Percentiles rank a stretch among this genome's conserved stretches.
Evolutionary conservation across 1,140 invertebrate species (phyloP).

Genomic region (Proctacanthus coquilletti): DNA sequence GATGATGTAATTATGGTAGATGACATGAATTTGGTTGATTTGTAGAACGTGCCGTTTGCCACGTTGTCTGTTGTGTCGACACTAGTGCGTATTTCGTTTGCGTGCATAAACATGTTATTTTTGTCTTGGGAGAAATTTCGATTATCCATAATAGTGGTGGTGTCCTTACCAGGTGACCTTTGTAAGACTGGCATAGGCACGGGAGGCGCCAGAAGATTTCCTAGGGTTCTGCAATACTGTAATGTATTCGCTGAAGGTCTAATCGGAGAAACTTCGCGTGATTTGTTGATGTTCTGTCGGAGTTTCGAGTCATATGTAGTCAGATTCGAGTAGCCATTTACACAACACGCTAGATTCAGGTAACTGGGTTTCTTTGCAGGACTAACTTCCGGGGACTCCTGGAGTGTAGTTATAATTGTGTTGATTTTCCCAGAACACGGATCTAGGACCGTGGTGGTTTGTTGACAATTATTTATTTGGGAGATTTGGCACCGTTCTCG

Average conservation of each 20-base stretch:
- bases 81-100: too few relatives aligned
- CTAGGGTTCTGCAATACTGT: constrained; percentile 40
- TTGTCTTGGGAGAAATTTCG: too few relatives aligned
- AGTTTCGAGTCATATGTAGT: constrained; percentile 68
- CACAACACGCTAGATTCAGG: constrained; percentile 70
- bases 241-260: constrained; percentile 36
- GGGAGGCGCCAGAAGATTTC: constrained; percentile 34
- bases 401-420: constrained; percentile 4
- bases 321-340: constrained; percentile 74
- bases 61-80: constrained; percentile 6
- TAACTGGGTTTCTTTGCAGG: constrained; percentile 52
- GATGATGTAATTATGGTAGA: neutral
- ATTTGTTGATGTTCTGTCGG: constrained; percentile 48
- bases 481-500: constrained; percentile 28
- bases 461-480: constrained; percentile 9
- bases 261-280: constrained; percentile 49
- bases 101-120: too few relatives aligned
- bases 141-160: too few relatives aligned
- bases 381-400: constrained; percentile 1
- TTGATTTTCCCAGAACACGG: constrained; percentile 6
- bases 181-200: constrained; percentile 33
- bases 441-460: constrained; percentile 9
- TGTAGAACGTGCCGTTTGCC: neutral
- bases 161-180: too few relatives aligned
- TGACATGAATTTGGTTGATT: neutral